Percentiles rank a stretch among this genome's conserved stretches.
These are phyloP conservation scores for Nesidiocoris tenuis DNA, from an alignment of 2,888 invertebrate genomes.

Conservation along the genomic window DNA sequence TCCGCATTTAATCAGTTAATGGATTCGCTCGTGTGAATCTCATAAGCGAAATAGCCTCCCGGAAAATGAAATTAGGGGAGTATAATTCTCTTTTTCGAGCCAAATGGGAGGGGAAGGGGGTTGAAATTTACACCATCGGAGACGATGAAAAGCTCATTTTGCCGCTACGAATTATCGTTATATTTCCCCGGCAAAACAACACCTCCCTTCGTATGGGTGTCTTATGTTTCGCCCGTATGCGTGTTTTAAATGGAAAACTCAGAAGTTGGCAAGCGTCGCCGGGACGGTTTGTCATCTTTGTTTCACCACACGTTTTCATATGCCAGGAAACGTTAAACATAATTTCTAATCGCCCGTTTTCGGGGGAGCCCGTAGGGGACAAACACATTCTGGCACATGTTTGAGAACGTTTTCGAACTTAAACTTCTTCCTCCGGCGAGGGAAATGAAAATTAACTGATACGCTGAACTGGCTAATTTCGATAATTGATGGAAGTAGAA, in stretches of 20 bases:
- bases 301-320: background rate
- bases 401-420: background rate
- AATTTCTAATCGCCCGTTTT: constrained; percentile 3
- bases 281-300: background rate
- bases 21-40: background rate
- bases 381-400: constrained; percentile 14
- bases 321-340: background rate
- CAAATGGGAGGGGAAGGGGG: background rate
- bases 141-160: background rate
- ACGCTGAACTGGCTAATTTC: too few relatives aligned
- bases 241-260: background rate
- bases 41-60: background rate
- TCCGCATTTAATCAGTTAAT: background rate
- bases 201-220: too few relatives aligned
- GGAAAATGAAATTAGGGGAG: background rate
- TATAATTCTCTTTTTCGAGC: background rate
- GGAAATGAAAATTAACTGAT: background rate
- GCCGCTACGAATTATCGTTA: background rate
- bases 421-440: background rate
- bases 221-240: background rate
- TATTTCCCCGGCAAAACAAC: background rate
- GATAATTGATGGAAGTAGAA: too few relatives aligned
- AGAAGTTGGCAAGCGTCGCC: background rate
- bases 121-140: background rate
- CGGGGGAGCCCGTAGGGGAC: background rate